Evolutionary conservation across 1,140 invertebrate genomes (phyloP).

Genomic region (Glossosoma conforme): DNA sequence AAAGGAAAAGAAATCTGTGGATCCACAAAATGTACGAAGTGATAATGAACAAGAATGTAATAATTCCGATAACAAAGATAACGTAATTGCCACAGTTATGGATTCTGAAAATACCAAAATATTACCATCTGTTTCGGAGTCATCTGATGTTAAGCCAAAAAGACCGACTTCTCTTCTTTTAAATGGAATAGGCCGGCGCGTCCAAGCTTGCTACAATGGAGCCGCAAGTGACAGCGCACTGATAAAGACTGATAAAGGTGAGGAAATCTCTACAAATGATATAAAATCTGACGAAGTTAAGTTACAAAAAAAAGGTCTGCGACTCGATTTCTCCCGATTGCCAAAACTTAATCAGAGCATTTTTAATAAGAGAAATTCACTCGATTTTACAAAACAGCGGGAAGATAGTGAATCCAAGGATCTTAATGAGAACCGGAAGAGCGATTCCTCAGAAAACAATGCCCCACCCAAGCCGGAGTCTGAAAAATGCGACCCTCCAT

Average conservation of each 20-base stretch:
- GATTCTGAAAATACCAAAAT: too few relatives aligned
- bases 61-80: neutral
- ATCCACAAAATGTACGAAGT: too few relatives aligned
- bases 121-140: too few relatives aligned
- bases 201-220: constrained; percentile 36
- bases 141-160: constrained; percentile 35
- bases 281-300: constrained; percentile 35
- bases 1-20: constrained; percentile 37
- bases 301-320: constrained; percentile 52
- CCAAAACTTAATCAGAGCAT: constrained; percentile 48
- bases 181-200: constrained; percentile 45
- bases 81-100: neutral
- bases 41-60: constrained; percentile 21
- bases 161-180: constrained; percentile 46
- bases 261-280: constrained; percentile 35
- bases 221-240: constrained; percentile 38
- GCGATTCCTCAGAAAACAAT: neutral
- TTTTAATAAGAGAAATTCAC: constrained; percentile 27
- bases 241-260: constrained; percentile 32
- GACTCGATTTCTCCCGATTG: constrained; percentile 63
- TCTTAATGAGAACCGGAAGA: neutral
- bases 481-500: neutral
- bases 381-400: constrained; percentile 18
- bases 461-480: neutral
- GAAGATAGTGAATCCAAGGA: constrained; percentile 27